Percentiles rank a stretch among this genome's conserved stretches.
Evolutionary conservation across 2,888 invertebrate genomes (phyloP).

Genomic region (Diaphora mendica): DNA sequence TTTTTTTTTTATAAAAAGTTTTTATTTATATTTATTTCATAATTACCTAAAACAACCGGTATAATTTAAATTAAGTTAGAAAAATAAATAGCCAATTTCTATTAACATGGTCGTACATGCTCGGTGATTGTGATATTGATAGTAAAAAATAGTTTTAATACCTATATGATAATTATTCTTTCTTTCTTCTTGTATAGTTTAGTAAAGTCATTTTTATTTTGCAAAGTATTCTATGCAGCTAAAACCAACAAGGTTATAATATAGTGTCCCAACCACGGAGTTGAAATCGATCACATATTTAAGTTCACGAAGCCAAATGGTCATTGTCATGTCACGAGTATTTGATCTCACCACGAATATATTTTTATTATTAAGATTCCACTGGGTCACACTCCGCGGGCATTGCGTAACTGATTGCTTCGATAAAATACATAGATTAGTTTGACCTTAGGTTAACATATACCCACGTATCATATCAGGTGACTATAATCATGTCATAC

Average conservation of each 20-base stretch:
- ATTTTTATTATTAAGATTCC: neutral
- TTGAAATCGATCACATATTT: neutral
- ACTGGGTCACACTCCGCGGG: neutral
- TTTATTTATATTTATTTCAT: no score
- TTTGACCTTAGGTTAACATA: neutral
- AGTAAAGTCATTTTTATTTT: no score
- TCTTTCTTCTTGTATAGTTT: no score
- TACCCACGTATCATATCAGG: neutral
- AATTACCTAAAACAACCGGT: no score
- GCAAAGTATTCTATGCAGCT: neutral
- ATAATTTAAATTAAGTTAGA: no score
- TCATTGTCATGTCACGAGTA: neutral
- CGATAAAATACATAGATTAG: slow-evolving; percentile 2
- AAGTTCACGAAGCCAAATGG: neutral
- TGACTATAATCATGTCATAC: neutral
- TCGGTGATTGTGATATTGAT: no score
- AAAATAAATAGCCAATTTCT: no score
- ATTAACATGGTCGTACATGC: no score
- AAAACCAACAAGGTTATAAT: neutral
- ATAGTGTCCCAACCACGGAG: neutral
- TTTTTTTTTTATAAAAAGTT: no score
- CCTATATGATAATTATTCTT: no score
- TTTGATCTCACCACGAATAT: neutral
- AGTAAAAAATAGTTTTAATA: no score
- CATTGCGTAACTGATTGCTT: neutral